Evolutionary conservation across 30 jellyfish, hydroid and myxozoan genomes (phyloP), one percentile per base, ranked within the genome.

Genomic region (Chrysaora quinquecirrha): DNA sequence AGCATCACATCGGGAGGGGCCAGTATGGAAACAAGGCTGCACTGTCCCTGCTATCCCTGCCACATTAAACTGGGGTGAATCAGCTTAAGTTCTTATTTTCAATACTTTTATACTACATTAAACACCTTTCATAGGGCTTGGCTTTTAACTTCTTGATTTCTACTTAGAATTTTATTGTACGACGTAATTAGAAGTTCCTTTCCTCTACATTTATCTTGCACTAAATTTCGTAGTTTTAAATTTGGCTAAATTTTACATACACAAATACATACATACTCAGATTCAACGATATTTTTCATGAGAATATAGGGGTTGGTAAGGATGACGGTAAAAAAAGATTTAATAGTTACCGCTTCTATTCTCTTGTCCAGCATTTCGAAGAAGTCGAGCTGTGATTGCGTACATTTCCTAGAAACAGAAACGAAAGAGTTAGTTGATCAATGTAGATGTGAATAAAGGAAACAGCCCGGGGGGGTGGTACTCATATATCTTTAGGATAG

Each of bases 351-450:
- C 67, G 87, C 87, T 16, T 83, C 95, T 3, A 89, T 89, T 64
- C 78, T 82, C 65, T 80, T 58, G 73, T 89, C 97, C 46, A 89
- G 84, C 97, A 89, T 89, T 78, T 89, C 95, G 76, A 89, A 89
- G 69, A 89, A 89, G 47, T 89, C 97, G 7, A 89, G 87, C 82
- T 89, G 97, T 4, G 97, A 89, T 68, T 89, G 97, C 10, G 97
- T 89, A 60, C 87, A 89, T 67, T 76, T 85, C 64, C 96, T 85
- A 74, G 3, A 75, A 85, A 34, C 47, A 75, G 48, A 34, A 35
- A 14, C 65, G n/a, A 46, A 35, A 46, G 11, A 23, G 3, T 20
- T 23, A 28, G 20, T 6, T 9, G 34, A 19, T 10, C 77, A 65
- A 30, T 22, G 4, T n/a, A n/a, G n/a, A n/a, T n/a, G n/a, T n/a